Evolutionary conservation across 2,888 invertebrate genomes (phyloP).

Genomic region (Mycalesis mineus): DNA sequence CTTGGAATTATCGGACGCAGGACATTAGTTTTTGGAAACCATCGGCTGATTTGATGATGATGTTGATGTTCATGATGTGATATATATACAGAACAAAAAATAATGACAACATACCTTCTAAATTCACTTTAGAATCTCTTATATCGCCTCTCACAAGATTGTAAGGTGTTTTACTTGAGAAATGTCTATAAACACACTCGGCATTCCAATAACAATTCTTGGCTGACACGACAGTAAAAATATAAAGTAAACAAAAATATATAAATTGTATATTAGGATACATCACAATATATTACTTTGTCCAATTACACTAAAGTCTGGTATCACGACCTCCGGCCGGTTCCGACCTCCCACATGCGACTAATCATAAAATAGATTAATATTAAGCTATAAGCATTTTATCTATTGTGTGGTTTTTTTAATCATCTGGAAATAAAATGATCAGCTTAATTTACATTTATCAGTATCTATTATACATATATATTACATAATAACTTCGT

Average conservation of each 20-base stretch:
- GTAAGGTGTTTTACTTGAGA: conserved; percentile 58
- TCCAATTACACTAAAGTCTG: not conserved
- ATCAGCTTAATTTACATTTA: no score
- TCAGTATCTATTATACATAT: no score
- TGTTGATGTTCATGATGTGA: no score
- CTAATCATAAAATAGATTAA: not conserved
- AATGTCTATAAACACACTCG: conserved; percentile 59
- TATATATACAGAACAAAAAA: no score
- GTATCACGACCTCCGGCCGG: not conserved
- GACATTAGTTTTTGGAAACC: no score
- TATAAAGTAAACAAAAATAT: not conserved
- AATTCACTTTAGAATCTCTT: conserved; percentile 52
- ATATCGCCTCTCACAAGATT: conserved; percentile 57
- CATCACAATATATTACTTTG: not conserved
- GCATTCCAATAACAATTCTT: conserved; percentile 62
- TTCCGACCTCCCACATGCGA: not conserved
- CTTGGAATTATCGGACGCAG: no score
- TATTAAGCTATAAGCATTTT: not conserved
- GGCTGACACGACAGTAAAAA: conserved; percentile 20
- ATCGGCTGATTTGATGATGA: no score
- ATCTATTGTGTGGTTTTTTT: no score
- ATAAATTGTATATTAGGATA: not conserved
- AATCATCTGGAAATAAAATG: no score
- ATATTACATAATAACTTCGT: no score
- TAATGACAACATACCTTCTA: conserved; percentile 52